Base-by-base conservation (phyloP, 2,888 invertebrate genomes). In the Pollenia griseotomentosa region DNA sequence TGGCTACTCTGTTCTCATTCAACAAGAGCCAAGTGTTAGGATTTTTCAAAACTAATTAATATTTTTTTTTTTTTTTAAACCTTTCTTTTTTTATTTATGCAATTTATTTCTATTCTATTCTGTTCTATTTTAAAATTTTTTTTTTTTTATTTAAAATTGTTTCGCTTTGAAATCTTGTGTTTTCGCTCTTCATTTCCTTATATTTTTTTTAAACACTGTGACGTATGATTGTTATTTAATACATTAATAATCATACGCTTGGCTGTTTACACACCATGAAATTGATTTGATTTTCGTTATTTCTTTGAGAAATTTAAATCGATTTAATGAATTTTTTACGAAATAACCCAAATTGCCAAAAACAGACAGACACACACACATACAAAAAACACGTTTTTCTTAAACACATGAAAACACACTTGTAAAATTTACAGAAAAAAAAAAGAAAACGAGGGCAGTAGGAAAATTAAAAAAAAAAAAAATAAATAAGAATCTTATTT, bases 261-360 rank as follows among this genome's bases (percentile, higher is more conserved):
- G 5, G 48, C 46, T 70, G 46, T 46, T 70, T 40, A 48, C 19
- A 63, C 70, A 46, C 40, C 12, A n/a, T 74, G 48, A 57, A 81
- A 48, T 81, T 81, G 81, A 57, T 66, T 66, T 40, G 48, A 65
- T 63, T 63, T 63, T 19, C 16, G 33, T 33, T 33, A 33, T 33
- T 33, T 33, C 33, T 33, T 33, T 40, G 5, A 53, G 19, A 6
- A 65, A 55, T 55, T 55, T 11, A 66, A 77, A 77, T 78, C 46
- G 51, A 65, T 77, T 57, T 55, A 71, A 16, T 16, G 57, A 57
- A 71, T 44, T 57, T 42, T 44, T 44, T 71, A 53, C 42, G 19
- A 71, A 71, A 71, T 55, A 57, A 71, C 42, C 63, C 44, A 55
- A 63, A 57, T 57, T 78, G 83, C 83, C 83, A 83, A 83, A 65